Evolutionary conservation across 2,113 vertebrate genomes (phyloP), one percentile per base, ranked within the genome.

Genomic region (Nothobranchius furzeri): DNA sequence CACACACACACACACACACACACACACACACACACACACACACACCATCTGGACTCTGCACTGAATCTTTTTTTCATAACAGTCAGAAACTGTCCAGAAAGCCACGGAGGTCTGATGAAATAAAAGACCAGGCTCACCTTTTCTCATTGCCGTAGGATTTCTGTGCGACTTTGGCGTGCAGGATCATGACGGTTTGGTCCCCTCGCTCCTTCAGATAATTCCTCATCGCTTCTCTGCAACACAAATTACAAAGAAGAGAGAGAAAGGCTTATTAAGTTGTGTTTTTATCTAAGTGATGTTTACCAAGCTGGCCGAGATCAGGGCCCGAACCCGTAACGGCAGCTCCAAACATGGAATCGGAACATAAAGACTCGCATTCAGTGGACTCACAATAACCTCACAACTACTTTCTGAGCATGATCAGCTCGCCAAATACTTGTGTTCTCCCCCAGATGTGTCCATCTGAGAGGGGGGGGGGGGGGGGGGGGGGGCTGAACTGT

Each of bases 111-210:
- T 40, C 37, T 40, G 37, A 40, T 9, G 7, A 40, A 40, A 4
- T 2, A 12, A 12, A 45, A 45, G 10, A 45, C 1, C 43, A 10
- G 10, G 37, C 84, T 90, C 89, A 98, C 96, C 96, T 94, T 92
- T 99, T 99, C 82, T 99, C 98, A 90, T 99, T 99, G 86, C 98
- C 98, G 7, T 99, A 99, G 0, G 97, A 99, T 86, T 99, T 99
- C 91, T 99, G 98, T 84, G 98, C 98, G 91, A 99, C 98, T 91
- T 99, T 99, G 1, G 98, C 98, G 10, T 99, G 98, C 84, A 99
- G 96, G 90, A 99, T 99, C 88, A 99, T 95, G 70, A 99, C 98
- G 30, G 98, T 99, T 91, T 99, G 98, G 95, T 99, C 98, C n/a
- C 97, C 98, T 90, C 96, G 91, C 87, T 99, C 98, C 90, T 99